phyloP scores from a whole-genome alignment of 2,113 vertebrate species.

The Lota lota region DNA sequence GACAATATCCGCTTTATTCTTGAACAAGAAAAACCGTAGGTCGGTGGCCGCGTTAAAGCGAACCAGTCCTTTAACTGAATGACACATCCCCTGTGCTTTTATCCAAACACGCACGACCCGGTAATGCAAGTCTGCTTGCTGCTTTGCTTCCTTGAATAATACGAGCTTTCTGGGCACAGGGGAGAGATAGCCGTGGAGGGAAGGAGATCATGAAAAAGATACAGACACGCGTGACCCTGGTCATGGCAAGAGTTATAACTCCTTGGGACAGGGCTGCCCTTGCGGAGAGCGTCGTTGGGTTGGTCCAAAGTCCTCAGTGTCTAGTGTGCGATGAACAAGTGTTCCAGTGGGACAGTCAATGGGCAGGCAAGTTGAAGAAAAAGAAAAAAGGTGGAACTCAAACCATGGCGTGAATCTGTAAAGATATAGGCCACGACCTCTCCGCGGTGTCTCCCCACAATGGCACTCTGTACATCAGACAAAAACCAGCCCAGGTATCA shows the following conservation, averaged over 20 bases:
- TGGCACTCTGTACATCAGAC: too few species aligned
- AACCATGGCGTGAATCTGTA: slow-evolving; percentile 10
- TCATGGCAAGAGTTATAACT: slow-evolving; percentile 13
- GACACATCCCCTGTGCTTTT: slow-evolving; percentile 16
- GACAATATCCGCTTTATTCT: slow-evolving; percentile 5
- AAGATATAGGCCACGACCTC: slow-evolving; percentile 1
- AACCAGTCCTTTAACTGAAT: slow-evolving; percentile 27
- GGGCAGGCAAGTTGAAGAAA: slow-evolving; percentile 2
- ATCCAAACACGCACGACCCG: slow-evolving; percentile 17
- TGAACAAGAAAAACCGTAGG: slow-evolving; percentile 5
- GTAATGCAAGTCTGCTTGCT: slow-evolving; percentile 26
- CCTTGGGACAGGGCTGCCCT: slow-evolving; percentile 11
- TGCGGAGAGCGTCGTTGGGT: slow-evolving; percentile 14
- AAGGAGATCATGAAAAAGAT: slow-evolving; percentile 27
- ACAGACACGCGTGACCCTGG: slow-evolving; percentile 26
- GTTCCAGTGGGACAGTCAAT: slow-evolving; percentile 1
- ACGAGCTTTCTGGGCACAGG: slow-evolving; percentile 19
- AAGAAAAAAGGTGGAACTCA: slow-evolving; percentile 4
- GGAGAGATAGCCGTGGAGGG: neutral
- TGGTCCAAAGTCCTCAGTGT: slow-evolving; percentile 14
- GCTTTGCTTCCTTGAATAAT: slow-evolving; percentile 35
- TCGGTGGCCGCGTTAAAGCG: slow-evolving; percentile 14
- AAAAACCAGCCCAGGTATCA: neutral
- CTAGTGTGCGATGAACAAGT: slow-evolving; percentile 18
- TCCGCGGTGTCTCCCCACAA: neutral